A percentile compares a stretch with the other conserved stretches of the same genome.
These are phyloP conservation scores for Papilio aristodemus DNA, from an alignment of 1,140 invertebrate species.

Conservation along the genomic window DNA sequence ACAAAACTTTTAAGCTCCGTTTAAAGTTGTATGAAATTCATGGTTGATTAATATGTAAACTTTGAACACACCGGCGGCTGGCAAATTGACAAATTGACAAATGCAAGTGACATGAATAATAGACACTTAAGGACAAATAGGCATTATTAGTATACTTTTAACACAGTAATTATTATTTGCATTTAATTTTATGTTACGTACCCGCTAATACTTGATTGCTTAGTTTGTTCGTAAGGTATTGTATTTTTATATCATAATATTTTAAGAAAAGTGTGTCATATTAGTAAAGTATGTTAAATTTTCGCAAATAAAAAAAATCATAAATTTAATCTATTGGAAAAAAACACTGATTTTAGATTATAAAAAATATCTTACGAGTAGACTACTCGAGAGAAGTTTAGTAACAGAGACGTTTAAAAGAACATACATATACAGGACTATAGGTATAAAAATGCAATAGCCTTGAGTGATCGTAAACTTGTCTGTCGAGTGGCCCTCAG, in stretches of 20 bases:
- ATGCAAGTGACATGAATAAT: conserved; percentile 16
- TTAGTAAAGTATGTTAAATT: no score
- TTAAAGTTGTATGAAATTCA: conserved; percentile 3
- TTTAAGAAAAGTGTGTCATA: no score
- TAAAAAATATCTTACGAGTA: no score
- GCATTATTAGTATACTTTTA: neutral
- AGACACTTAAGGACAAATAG: neutral
- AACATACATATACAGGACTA: conserved; percentile 1
- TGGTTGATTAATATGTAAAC: conserved; percentile 15
- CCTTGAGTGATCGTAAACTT: conserved; percentile 26
- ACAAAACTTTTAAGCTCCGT: conserved; percentile 4
- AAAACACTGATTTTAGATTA: no score
- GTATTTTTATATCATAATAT: no score
- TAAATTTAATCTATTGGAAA: no score
- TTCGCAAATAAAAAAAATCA: no score
- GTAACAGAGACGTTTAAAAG: no score
- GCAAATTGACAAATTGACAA: conserved; percentile 14
- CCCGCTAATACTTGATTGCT: no score
- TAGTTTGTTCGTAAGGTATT: no score
- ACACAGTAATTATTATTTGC: neutral
- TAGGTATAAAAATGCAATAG: conserved; percentile 17
- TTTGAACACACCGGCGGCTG: neutral
- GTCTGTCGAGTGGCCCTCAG: neutral
- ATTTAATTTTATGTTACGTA: no score
- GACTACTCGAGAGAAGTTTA: no score